Base-by-base conservation (phyloP, 2,797 vertebrate genomes). In the Merluccius polli region DNA sequence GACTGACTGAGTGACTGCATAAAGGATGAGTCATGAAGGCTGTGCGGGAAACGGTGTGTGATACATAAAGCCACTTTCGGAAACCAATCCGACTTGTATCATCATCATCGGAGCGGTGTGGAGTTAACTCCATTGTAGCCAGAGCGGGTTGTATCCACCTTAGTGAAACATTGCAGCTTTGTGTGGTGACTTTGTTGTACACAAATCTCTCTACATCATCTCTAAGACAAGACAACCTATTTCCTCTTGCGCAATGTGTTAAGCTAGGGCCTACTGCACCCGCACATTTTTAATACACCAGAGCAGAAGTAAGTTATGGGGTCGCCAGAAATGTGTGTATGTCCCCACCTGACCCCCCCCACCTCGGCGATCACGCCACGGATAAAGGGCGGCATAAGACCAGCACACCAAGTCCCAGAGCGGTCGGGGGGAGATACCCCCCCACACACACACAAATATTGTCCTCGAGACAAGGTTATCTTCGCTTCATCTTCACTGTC, bases 11-110 rank as follows among this genome's bases (percentile, higher is more conserved):
- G 21, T 71, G n/a, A 72, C 36, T 41, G 29, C 36, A 27, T 65
- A 24, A 65, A 27, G 59, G 10, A 27, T 27, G 59, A 65, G 10
- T 65, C 59, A 65, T 13, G 24, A 16, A 12, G 59, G 59, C 59
- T 65, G 59, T 65, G 59, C 24, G 24, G 59, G 59, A 65, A 65
- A 65, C 59, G n/a, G n/a, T 27, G 59, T 63, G 59, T 65, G 59
- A 65, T 27, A 65, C 59, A 65, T 12, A 3, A 65, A 13, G 27
- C 24, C 59, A 11, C 10, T n/a, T 27, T 63, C 52, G n/a, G 24
- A 27, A 65, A 65, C 27, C 27, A 3, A 65, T 27, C 24, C 13
- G 59, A 65, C 24, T 24, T 27, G 59, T 65, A 65, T 65, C 59
- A 18, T 18, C 41, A 18, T 18, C 41, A 48, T 38, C 36, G 4